A percentile compares a stretch with the other conserved stretches of the same genome.
Conservation (phyloP, 2,113 vertebrate species). For the Acrocephalus arundinaceus region DNA sequence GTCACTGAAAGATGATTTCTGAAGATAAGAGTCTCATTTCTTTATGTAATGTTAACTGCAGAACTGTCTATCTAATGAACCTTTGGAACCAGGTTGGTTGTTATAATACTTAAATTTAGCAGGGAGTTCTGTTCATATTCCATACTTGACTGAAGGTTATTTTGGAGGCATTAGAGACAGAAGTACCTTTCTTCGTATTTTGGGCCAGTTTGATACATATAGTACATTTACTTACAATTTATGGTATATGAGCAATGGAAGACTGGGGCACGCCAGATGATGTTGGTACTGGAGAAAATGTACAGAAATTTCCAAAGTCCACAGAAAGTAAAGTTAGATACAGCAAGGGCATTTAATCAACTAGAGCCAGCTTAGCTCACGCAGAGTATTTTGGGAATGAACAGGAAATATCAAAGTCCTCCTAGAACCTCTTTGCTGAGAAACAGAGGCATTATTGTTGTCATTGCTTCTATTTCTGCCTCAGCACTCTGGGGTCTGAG, state of each 20-base stretch:
- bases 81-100: neutral
- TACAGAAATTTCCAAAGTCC: neutral
- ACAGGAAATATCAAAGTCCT: constrained; percentile 16
- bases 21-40: neutral
- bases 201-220: neutral
- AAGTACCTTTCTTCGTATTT: neutral
- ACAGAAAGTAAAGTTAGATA: neutral
- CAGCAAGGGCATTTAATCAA: neutral
- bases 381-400: constrained; percentile 33
- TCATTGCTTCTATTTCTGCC: neutral
- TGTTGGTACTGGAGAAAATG: neutral
- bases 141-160: neutral
- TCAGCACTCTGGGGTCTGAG: neutral
- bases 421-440: constrained; percentile 1
- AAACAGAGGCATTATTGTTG: constrained; percentile 18
- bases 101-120: neutral
- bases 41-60: neutral
- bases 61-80: neutral
- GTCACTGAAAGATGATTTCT: neutral
- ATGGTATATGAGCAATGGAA: neutral
- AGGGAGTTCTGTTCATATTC: neutral
- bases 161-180: neutral
- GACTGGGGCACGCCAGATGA: neutral
- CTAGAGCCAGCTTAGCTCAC: neutral
- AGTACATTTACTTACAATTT: neutral